Conservation (phyloP, 2,113 vertebrate species). For the Notothenia rossii region DNA sequence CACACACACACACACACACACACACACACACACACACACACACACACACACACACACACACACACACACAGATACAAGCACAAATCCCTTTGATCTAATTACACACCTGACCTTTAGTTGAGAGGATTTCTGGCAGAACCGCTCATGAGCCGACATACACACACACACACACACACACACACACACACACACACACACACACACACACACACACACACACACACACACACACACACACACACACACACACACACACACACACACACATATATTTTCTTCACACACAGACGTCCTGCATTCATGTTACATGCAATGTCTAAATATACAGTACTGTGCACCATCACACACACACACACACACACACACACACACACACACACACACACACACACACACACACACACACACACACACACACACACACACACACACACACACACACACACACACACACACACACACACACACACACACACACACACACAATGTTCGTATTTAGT, state of each 20-base stretch:
- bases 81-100: too few relatives aligned
- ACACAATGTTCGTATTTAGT: too few relatives aligned
- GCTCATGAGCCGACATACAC: too few relatives aligned
- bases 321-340: neutral
- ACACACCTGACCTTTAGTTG: too few relatives aligned
- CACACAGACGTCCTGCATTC: neutral
- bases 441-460: conserved; percentile 3
- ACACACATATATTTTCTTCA: conserved; percentile 4
- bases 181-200: conserved; percentile 15
- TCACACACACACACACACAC: neutral
- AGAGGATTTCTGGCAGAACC: too few relatives aligned
- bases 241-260: neutral
- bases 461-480: neutral
- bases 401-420: conserved; percentile 1
- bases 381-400: conserved; percentile 4
- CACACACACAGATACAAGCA: neutral
- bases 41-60: too few relatives aligned
- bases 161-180: too few relatives aligned
- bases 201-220: neutral
- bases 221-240: neutral
- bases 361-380: conserved; percentile 2
- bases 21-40: neutral
- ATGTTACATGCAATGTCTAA: too few relatives aligned
- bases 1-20: conserved; percentile 8
- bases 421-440: neutral